phyloP scores from a whole-genome alignment of 2,797 vertebrate genomes.

The Spinibarbus caldwelli region DNA sequence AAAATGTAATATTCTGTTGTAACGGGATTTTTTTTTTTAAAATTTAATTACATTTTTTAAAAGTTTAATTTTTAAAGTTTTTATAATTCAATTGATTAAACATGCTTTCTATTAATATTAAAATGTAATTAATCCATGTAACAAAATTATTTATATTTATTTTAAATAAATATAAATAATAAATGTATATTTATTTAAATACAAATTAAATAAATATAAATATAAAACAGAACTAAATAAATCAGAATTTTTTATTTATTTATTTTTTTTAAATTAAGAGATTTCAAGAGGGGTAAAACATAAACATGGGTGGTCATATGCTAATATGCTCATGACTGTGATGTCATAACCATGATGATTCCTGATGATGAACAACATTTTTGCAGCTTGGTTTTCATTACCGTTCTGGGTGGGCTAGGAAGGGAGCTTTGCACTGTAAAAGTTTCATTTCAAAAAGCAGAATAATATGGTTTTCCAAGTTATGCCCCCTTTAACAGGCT shows the following conservation, averaged over 20 bases:
- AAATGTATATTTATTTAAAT: too few relatives aligned
- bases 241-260: too few relatives aligned
- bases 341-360: not conserved
- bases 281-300: not conserved
- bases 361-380: not conserved
- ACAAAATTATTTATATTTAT: too few relatives aligned
- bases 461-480: not conserved
- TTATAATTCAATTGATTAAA: not conserved
- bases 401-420: not conserved
- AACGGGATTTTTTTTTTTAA: not conserved
- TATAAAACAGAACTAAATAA: not conserved
- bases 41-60: not conserved
- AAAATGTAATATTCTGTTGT: not conserved
- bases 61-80: too few relatives aligned
- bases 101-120: not conserved
- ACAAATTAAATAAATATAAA: not conserved
- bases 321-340: not conserved
- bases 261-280: too few relatives aligned
- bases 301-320: not conserved
- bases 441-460: not conserved
- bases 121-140: not conserved
- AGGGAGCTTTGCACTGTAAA: not conserved
- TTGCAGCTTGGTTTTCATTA: not conserved
- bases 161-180: too few relatives aligned
- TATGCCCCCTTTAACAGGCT: constrained; percentile 10